These are phyloP conservation scores for Chaetorhynchus papuensis DNA, from an alignment of 2,113 vertebrate species.

Conservation along the genomic window DNA sequence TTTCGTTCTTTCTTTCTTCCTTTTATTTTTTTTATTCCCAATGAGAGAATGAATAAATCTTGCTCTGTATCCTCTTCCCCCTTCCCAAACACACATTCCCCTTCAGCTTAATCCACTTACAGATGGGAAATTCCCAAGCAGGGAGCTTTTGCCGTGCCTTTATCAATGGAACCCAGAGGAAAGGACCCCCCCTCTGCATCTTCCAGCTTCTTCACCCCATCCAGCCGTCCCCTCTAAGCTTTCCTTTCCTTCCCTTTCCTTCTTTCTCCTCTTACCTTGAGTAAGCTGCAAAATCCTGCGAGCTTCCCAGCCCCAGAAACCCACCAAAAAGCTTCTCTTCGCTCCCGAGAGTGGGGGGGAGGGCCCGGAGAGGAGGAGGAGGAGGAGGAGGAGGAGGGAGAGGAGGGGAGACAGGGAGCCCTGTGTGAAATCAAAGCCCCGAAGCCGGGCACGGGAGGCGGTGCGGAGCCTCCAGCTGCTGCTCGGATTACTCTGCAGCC, in stretches of 20 bases:
- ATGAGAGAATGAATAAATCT: not conserved
- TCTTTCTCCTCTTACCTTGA: not conserved
- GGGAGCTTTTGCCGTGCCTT: not conserved
- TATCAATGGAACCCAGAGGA: not conserved
- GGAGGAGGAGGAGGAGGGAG: not conserved
- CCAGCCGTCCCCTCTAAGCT: not conserved
- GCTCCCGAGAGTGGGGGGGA: not conserved
- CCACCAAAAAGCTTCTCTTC: not conserved
- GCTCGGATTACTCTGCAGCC: constrained; percentile 55
- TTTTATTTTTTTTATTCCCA: rapidly evolving
- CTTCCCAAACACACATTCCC: not conserved
- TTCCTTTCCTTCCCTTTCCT: not conserved
- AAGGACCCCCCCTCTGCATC: not conserved
- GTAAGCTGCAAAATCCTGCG: not conserved
- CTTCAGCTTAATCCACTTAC: not conserved
- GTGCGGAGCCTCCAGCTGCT: constrained; percentile 43
- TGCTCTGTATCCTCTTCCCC: not conserved
- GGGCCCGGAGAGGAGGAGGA: not conserved
- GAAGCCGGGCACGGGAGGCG: constrained; percentile 16
- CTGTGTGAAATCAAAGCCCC: constrained; percentile 18
- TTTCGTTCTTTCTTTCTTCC: not conserved
- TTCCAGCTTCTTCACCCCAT: not conserved
- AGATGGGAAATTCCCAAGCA: not conserved
- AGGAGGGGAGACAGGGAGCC: constrained; percentile 3
- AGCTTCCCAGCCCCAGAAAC: not conserved